These are phyloP conservation scores for Ursus arctos DNA, from an alignment of 2,113 vertebrate species.

Conservation along the genomic window DNA sequence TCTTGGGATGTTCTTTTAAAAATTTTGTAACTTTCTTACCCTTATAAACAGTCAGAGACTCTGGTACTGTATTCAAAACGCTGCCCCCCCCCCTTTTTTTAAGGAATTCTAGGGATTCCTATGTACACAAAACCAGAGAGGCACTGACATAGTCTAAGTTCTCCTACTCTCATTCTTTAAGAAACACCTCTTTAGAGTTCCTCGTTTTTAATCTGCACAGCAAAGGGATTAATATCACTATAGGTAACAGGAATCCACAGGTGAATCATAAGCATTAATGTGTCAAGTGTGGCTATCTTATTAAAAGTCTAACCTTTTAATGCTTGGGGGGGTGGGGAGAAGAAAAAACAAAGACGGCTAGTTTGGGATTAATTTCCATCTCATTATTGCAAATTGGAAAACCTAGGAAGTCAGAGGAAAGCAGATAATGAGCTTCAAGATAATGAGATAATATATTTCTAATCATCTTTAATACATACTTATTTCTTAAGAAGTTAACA, in stretches of 20 bases:
- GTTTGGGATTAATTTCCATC: slow-evolving; percentile 67
- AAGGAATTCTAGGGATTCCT: neutral
- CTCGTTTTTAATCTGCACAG: neutral
- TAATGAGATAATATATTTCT: slow-evolving; percentile 68
- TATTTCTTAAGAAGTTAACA: slow-evolving; percentile 66
- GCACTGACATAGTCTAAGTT: neutral
- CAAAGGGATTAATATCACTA: neutral
- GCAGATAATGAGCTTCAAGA: slow-evolving; percentile 67
- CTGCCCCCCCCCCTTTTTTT: neutral
- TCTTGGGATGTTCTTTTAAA: neutral
- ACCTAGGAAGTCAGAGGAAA: slow-evolving; percentile 69
- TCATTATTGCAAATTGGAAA: slow-evolving; percentile 67
- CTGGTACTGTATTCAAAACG: neutral
- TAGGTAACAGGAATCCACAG: neutral
- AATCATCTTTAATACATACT: slow-evolving; percentile 63
- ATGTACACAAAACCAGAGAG: neutral
- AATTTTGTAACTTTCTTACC: neutral
- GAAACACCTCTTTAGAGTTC: neutral
- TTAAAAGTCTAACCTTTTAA: slow-evolving; percentile 65
- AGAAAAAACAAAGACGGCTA: slow-evolving; percentile 54
- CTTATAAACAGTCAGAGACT: neutral
- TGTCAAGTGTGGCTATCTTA: neutral
- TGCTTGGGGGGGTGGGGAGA: neutral
- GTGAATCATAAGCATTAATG: neutral
- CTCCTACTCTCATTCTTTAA: neutral